Evolutionary conservation across 2,888 invertebrate genomes (phyloP), one percentile per base, ranked within the genome.

Genomic region (Ichneumoninae sp.): DNA sequence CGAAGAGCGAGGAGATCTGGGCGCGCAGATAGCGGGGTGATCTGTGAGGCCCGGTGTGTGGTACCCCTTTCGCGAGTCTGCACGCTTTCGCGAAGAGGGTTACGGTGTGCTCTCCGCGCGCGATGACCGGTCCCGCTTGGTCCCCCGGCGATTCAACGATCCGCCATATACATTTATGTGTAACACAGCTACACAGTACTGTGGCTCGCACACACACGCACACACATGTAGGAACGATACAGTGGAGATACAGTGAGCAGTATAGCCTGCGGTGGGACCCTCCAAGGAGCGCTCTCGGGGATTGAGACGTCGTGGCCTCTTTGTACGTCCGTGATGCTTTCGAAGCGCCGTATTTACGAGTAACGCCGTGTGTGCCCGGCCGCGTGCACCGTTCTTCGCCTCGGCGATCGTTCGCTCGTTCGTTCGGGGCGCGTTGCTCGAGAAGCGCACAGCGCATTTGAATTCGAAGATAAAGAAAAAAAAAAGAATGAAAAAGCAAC

Each of bases 21-120:
- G 83, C 90, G 89, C 84, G 81, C 82, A 92, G 93, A 93, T 93
- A 93, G 91, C 93, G 90, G 90, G 91, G 92, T 93, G 93, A 93
- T 93, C 93, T 93, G 93, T 93, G 93, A 92, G 93, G 92, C 93
- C 93, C 91, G 92, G 92, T 93, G 93, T 93, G 93, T 93, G 93
- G 93, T 93, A 93, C 91, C 91, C 92, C 91, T 91, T 91, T 91
- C 88, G 90, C 90, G 89, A 90, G 89, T 89, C 89, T 89, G 91
- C 91, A 91, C 91, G 92, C 91, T 89, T 89, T 89, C 86, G 88
- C 88, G 65, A 80, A 83, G 82, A 69, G 87, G 84, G 84, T 85
- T 84, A 84, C 80, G 85, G 80, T 70, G 13, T 16, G 44, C 44
- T 47, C 44, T 47, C 68, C 66, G 40, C 72, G 57, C 40, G 68